Percentiles rank a stretch among this genome's conserved stretches.
phyloP scores from a whole-genome alignment of 2,888 invertebrate species.

The Caenorhabditis sp. region DNA sequence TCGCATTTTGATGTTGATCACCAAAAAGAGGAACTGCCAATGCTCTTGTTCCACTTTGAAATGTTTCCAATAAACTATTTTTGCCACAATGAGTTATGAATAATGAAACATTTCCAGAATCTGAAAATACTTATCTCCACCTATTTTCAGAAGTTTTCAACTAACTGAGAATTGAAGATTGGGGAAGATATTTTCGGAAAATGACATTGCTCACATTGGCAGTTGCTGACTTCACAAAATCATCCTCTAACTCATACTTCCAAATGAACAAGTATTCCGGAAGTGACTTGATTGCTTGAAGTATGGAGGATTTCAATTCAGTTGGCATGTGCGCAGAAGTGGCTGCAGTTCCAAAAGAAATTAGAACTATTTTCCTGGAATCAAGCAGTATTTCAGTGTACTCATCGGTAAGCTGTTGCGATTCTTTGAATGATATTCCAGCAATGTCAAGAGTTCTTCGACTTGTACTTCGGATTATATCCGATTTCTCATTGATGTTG shows the following conservation, averaged over 20 bases:
- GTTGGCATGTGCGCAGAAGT: slow-evolving; percentile 44
- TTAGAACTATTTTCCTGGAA: slow-evolving; percentile 23
- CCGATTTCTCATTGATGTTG: slow-evolving; percentile 30
- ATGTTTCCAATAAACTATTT: slow-evolving; percentile 38
- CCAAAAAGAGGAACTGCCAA: slow-evolving; percentile 39
- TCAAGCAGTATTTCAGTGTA: slow-evolving; percentile 18
- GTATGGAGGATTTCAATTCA: slow-evolving; percentile 29
- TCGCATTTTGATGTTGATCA: slow-evolving; percentile 42
- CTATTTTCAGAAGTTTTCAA: background rate
- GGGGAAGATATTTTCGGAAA: slow-evolving; percentile 33
- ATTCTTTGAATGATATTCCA: slow-evolving; percentile 38
- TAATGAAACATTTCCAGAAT: slow-evolving; percentile 26
- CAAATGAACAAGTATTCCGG: slow-evolving; percentile 48
- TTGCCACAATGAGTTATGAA: slow-evolving; percentile 49
- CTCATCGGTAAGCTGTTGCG: slow-evolving; percentile 7
- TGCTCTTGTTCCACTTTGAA: slow-evolving; percentile 22
- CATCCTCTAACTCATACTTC: slow-evolving; percentile 48
- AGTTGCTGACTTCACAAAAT: slow-evolving; percentile 12
- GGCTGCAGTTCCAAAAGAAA: slow-evolving; percentile 52
- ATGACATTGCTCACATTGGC: slow-evolving; percentile 13
- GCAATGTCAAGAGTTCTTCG: slow-evolving; percentile 39
- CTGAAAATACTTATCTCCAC: slow-evolving; percentile 10
- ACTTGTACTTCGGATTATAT: slow-evolving; percentile 16
- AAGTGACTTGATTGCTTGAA: slow-evolving; percentile 31
- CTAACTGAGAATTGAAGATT: slow-evolving; percentile 23